Base-by-base conservation (phyloP, 2,888 invertebrate genomes). In the Melieria omissa region DNA sequence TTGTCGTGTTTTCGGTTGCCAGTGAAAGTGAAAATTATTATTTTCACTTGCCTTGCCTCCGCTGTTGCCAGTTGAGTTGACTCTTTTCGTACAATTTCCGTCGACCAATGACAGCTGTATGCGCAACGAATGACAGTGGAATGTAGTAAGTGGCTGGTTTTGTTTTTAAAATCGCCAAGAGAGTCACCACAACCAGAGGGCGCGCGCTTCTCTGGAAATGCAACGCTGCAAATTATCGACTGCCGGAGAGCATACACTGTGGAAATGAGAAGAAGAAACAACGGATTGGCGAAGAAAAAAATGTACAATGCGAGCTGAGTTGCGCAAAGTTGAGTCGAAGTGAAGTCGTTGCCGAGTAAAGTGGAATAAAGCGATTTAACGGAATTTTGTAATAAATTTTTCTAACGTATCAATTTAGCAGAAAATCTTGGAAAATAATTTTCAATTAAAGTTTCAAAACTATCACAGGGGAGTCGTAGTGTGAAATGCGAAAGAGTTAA, bases 311-410 rank as follows among this genome's bases (percentile, higher is more conserved):
- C 55, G 42, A 69, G 63, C n/a, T 69, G 69, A 54, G 47, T 69
- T 63, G 63, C 69, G 55, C 63, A 55, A 41, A 69, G 54, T 55
- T 70, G 70, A 70, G 70, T 70, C 65, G 64, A 70, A 70, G 70
- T 70, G 64, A 70, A 70, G 64, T 57, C 70, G 65, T 70, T 61
- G 70, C 42, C 70, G 70, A 70, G 70, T 65, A 64, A 46, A 70
- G 70, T 64, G 46, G 62, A 63, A 6, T 69, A 62, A 49, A 67
- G 16, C 14, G 52, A 60, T 44, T 61, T 60, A 61, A 44, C 67
- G 67, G 67, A 67, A 67, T 67, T 52, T 52, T 45, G 60, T n/a
- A 44, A 61, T 44, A 47, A 49, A 49, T 44, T 52, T 44, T 44
- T 52, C 67, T 60, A 67, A 58, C 67, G 61, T 67, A 67, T 60